phyloP scores from a whole-genome alignment of 2,888 invertebrate genomes.

The Trissolcus brochymenae region DNA sequence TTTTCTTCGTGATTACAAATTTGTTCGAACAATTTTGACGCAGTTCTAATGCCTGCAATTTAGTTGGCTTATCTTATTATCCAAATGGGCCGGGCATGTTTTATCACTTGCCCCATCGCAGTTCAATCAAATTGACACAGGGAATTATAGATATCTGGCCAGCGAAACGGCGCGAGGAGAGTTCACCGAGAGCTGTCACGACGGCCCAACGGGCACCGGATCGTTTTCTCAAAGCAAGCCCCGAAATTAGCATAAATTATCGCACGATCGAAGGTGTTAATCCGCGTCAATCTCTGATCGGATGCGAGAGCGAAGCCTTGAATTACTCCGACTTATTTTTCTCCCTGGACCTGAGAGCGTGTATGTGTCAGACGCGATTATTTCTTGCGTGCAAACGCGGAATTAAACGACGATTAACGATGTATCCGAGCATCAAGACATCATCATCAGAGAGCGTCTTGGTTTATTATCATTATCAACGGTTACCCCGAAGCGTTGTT shows the following conservation, averaged over 20 bases:
- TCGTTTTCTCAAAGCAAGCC: constrained; percentile 3
- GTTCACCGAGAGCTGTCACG: constrained; percentile 11
- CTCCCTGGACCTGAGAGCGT: constrained; percentile 6
- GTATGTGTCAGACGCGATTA: constrained; percentile 33
- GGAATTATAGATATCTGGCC: constrained; percentile 3
- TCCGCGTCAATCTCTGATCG: constrained; percentile 47
- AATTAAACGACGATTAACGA: constrained; percentile 70
- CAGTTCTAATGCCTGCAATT: not conserved
- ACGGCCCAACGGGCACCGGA: constrained; percentile 1
- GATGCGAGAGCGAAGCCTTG: constrained; percentile 29
- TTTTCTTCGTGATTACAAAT: not conserved
- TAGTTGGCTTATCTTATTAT: not conserved
- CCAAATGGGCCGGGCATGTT: not conserved
- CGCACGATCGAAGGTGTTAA: constrained; percentile 52
- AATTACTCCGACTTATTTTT: constrained; percentile 18
- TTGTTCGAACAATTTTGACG: not conserved
- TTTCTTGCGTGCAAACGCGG: constrained; percentile 56
- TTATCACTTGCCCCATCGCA: constrained; percentile 4
- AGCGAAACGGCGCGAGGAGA: not conserved
- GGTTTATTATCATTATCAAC: constrained; percentile 49
- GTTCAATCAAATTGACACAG: constrained; percentile 13
- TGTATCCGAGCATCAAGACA: constrained; percentile 68
- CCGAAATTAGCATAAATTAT: constrained; percentile 49
- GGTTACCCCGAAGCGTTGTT: not conserved
- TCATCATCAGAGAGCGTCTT: constrained; percentile 60